A percentile compares a stretch with the other conserved stretches of the same genome.
phyloP scores from a whole-genome alignment of 2,113 vertebrate genomes.

The Gymnogyps californianus region DNA sequence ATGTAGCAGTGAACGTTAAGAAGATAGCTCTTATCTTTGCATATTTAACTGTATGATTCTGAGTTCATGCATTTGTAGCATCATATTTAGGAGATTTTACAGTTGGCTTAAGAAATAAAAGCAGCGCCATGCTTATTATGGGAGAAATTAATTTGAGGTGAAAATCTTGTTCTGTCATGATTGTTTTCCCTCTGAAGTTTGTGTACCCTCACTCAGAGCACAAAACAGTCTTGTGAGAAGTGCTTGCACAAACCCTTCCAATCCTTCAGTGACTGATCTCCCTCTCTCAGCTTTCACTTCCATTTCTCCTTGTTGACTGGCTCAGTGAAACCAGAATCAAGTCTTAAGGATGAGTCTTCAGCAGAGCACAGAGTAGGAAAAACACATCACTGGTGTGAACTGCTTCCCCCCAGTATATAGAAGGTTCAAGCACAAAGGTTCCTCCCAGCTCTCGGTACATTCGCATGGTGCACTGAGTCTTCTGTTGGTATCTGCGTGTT shows the following conservation, averaged over 20 bases:
- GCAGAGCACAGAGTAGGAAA: background rate
- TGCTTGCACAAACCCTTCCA: background rate
- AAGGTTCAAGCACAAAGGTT: background rate
- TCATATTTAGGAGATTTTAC: background rate
- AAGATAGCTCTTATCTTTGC: background rate
- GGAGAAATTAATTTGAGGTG: background rate
- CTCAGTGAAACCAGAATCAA: background rate
- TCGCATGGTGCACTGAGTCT: rapidly evolving
- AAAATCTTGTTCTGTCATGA: background rate
- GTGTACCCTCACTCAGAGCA: background rate
- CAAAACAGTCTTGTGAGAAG: background rate
- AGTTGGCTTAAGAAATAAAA: background rate
- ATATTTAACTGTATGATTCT: background rate
- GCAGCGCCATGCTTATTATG: background rate
- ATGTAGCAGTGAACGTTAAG: background rate
- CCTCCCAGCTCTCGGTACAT: background rate
- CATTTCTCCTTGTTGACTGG: background rate
- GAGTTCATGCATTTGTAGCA: background rate
- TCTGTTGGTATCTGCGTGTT: background rate
- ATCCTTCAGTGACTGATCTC: background rate
- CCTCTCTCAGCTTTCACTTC: background rate
- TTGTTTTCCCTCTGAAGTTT: background rate
- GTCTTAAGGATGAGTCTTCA: background rate
- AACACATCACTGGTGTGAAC: background rate
- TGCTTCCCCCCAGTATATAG: too few relatives aligned